Evolutionary conservation across 64 coral and sea anemone species (phyloP).

Genomic region (Trachythela sp.): DNA sequence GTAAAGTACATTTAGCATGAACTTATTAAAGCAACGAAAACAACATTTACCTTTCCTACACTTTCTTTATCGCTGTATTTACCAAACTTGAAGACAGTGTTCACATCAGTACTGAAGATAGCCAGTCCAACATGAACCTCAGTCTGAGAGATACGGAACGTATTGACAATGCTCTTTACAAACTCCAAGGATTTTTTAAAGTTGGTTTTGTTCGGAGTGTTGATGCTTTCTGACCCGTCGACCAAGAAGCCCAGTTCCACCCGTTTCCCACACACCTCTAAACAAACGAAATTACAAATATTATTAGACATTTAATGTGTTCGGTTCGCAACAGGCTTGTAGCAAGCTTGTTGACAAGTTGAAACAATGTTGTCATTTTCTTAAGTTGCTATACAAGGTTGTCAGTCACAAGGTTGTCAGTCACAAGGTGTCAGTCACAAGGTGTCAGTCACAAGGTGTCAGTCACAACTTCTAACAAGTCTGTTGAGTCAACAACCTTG

Average conservation of each 20-base stretch:
- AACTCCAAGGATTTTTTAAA: constrained; percentile 21
- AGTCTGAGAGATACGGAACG: not conserved
- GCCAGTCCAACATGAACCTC: not conserved
- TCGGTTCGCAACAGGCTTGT: no score
- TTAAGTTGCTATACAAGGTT: no score
- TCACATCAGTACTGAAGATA: constrained; percentile 11
- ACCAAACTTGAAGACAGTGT: not conserved
- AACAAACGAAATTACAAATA: not conserved
- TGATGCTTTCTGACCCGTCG: constrained; percentile 17
- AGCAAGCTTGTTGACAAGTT: no score
- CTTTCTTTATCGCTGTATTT: not conserved
- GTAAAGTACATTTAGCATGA: no score
- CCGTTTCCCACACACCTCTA: constrained; percentile 1
- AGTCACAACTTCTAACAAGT: no score
- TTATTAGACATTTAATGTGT: no score
- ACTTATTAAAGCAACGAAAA: no score
- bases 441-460: no score
- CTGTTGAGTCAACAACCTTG: no score
- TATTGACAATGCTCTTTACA: not conserved
- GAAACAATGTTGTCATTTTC: no score
- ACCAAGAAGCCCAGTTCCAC: constrained; percentile 15
- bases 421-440: no score
- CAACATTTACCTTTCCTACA: not conserved
- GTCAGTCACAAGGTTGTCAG: no score
- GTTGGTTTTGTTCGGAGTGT: not conserved